These are phyloP conservation scores for Charanyca ferruginea DNA, from an alignment of 2,888 invertebrate species.

Conservation along the genomic window DNA sequence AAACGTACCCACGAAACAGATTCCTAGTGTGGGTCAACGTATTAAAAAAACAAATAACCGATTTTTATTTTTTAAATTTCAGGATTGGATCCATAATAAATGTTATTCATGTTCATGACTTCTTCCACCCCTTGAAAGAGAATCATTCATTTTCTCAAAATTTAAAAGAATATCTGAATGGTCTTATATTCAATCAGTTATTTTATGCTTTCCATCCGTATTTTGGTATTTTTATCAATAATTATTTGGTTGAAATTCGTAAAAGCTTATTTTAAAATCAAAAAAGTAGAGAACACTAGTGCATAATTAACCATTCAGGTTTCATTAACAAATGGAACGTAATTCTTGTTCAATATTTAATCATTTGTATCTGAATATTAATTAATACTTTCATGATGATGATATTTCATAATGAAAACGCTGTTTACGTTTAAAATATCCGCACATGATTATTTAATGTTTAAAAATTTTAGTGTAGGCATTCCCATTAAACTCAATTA, in stretches of 20 bases:
- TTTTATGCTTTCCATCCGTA: neutral
- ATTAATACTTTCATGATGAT: slow-evolving; percentile 27
- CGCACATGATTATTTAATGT: neutral
- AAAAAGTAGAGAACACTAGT: neutral
- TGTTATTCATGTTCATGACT: no score
- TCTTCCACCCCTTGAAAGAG: no score
- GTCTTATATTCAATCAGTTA: neutral
- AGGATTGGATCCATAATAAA: no score
- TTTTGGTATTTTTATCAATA: no score
- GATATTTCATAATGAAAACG: slow-evolving; percentile 6
- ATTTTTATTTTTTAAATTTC: no score
- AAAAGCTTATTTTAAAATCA: neutral
- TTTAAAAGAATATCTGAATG: no score
- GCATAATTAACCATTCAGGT: neutral
- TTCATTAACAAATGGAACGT: slow-evolving; percentile 17
- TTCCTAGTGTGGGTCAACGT: no score
- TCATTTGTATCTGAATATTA: slow-evolving; percentile 19
- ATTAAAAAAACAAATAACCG: no score
- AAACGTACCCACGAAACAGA: no score
- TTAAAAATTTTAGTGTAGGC: neutral
- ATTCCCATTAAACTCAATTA: neutral
- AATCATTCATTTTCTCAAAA: no score
- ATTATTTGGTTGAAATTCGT: no score
- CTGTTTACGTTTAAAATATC: slow-evolving; percentile 2
- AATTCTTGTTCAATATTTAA: slow-evolving; percentile 6